phyloP scores from a whole-genome alignment of 2,888 invertebrate genomes.

The Stenichneumon culpator region DNA sequence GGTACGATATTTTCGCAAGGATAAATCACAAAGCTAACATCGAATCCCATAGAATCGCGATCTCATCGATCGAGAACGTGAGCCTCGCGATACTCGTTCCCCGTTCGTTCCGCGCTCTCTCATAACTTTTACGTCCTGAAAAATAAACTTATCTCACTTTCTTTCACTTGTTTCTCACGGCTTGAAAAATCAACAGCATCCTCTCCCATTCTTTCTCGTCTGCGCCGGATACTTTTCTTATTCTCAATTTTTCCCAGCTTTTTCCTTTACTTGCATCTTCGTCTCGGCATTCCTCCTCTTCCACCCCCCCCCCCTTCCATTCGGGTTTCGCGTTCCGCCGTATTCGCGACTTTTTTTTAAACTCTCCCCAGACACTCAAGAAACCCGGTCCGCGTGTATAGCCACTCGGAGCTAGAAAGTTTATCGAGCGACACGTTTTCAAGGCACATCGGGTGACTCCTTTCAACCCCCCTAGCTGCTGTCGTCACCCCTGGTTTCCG shows the following conservation, averaged over 20 bases:
- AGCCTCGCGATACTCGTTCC: background rate
- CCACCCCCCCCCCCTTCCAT: background rate
- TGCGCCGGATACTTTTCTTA: slow-evolving; percentile 51
- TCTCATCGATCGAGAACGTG: slow-evolving; percentile 2
- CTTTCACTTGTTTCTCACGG: slow-evolving; percentile 32
- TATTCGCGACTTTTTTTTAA: background rate
- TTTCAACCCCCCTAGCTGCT: slow-evolving; percentile 30
- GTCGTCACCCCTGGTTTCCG: slow-evolving; percentile 1
- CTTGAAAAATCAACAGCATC: slow-evolving; percentile 45
- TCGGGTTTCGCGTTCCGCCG: slow-evolving; percentile 33
- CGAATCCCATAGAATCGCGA: background rate
- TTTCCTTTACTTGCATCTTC: slow-evolving; percentile 27
- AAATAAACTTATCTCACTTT: slow-evolving; percentile 47
- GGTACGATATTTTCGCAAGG: background rate
- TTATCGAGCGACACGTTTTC: slow-evolving; percentile 73
- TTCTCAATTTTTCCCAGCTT: slow-evolving; percentile 56
- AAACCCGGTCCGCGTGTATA: slow-evolving; percentile 17
- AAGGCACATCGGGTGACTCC: slow-evolving; percentile 59
- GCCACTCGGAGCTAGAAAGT: slow-evolving; percentile 57
- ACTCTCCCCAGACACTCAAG: slow-evolving; percentile 15
- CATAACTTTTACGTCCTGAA: slow-evolving; percentile 38
- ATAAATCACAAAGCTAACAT: background rate
- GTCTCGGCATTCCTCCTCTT: slow-evolving; percentile 7
- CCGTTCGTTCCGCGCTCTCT: slow-evolving; percentile 21
- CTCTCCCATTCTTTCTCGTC: slow-evolving; percentile 44